Base-by-base conservation (phyloP, 2,888 invertebrate species). In the Salticus scenicus region DNA sequence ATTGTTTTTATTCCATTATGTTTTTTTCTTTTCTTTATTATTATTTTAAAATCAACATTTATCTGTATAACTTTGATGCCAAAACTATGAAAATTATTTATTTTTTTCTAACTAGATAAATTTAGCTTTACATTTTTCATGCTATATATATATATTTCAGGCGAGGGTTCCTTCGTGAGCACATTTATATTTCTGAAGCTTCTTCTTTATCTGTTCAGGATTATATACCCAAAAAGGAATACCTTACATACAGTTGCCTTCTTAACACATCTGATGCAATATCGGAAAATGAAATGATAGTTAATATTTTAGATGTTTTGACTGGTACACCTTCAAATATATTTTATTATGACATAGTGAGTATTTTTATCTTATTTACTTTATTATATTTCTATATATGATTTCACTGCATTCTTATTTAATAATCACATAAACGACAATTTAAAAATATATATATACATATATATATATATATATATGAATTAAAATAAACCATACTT, bases 261-360 rank as follows among this genome's bases (percentile, higher is more conserved):
- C 30, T 64, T 30, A 67, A 69, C n/a, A 10, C 69, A n/a, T 69
- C 42, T 12, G 66, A 30, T 8, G 42, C 72, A 20, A 20, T 83
- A 17, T 69, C 83, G 12, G 73, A 78, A 57, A 33, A 69, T n/a
- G 42, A 77, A 33, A 67, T 77, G 66, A 31, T 77, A 1, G 73
- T 67, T 57, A 67, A 84, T 57, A 28, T 72, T 51, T 76, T 84
- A 41, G 77, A 84, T 69, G 66, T 84, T 28, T 57, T 84, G 0
- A 37, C 78, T 33, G 83, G 83, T 63, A 73, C 78, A 63, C 83
- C 83, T 28, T 84, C 83, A 17, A 30, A 30, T 5, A 73, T 73
- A 63, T 84, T 84, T 73, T 27, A 66, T 24, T 78, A 73, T 73
- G 57, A 73, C 47, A 66, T 72, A 51, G 83, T 84, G 41, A 77